A percentile compares a stretch with the other conserved stretches of the same genome.
Conservation (phyloP, 2,888 invertebrate genomes). For the Eucriotettix oculatus region DNA sequence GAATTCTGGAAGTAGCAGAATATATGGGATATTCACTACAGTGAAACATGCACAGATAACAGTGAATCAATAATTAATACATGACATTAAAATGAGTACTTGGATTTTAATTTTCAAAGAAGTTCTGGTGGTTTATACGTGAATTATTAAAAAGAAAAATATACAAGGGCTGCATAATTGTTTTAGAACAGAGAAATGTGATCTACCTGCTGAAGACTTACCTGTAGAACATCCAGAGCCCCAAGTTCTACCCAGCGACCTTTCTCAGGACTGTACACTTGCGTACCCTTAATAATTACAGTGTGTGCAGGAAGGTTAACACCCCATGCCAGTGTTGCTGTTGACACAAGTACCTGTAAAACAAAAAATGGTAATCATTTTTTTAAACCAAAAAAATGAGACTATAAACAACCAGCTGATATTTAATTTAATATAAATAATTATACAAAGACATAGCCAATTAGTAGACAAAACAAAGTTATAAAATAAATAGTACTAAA, state of each 20-base stretch:
- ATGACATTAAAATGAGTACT: background rate
- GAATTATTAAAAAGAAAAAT: background rate
- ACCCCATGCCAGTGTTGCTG: slow-evolving; percentile 98
- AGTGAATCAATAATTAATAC: too few species aligned
- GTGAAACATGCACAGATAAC: background rate
- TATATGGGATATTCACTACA: background rate
- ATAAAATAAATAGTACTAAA: too few species aligned
- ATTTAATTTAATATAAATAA: too few species aligned
- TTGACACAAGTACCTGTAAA: slow-evolving; percentile 73
- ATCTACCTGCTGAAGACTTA: slow-evolving; percentile 11
- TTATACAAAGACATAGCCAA: too few species aligned
- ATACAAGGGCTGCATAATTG: background rate
- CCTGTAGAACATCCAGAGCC: slow-evolving; percentile 89
- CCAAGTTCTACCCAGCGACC: slow-evolving; percentile 97
- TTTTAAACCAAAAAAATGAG: background rate
- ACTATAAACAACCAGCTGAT: background rate
- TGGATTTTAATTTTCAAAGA: background rate
- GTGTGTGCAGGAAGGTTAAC: slow-evolving; percentile 98
- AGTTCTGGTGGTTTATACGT: background rate
- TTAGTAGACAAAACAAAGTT: too few species aligned
- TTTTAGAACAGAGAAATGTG: too few species aligned
- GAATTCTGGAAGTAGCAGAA: too few species aligned
- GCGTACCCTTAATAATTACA: slow-evolving; percentile 95
- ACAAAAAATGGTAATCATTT: background rate
- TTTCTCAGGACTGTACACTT: slow-evolving; percentile 95